Percentiles rank a stretch among this genome's conserved stretches.
Conservation (phyloP, 2,797 vertebrate genomes). For the Myotis daubentonii region DNA sequence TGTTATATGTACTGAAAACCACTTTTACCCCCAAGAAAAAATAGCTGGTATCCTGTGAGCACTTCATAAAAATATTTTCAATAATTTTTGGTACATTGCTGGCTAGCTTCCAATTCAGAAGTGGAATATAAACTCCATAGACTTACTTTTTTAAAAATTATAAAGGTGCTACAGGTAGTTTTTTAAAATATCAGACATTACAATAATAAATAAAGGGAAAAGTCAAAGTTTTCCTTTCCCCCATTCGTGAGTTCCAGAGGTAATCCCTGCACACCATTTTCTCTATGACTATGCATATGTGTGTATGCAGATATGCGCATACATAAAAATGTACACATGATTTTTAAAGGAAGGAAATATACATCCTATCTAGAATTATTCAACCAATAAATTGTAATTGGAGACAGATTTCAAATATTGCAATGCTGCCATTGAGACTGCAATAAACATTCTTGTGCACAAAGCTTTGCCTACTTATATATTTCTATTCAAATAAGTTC, state of each 20-base stretch:
- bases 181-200: neutral
- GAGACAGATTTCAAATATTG: neutral
- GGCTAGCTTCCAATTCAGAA: neutral
- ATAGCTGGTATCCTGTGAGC: neutral
- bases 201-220: neutral
- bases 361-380: slow-evolving; percentile 16
- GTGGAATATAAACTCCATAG: neutral
- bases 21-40: slow-evolving; percentile 23
- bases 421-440: neutral
- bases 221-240: neutral
- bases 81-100: neutral
- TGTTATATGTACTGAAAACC: neutral
- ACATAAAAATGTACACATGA: neutral
- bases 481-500: slow-evolving; percentile 40
- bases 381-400: neutral
- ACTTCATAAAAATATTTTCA: slow-evolving; percentile 23
- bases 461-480: neutral
- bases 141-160: slow-evolving; percentile 30
- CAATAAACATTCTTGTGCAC: neutral
- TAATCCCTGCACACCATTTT: neutral
- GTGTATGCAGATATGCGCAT: neutral
- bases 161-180: neutral
- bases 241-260: neutral
- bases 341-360: neutral
- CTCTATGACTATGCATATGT: neutral